phyloP scores from a whole-genome alignment of 30 jellyfish, hydroid and myxozoan genomes.

The Aurelia aurita complex sp. Pacific region DNA sequence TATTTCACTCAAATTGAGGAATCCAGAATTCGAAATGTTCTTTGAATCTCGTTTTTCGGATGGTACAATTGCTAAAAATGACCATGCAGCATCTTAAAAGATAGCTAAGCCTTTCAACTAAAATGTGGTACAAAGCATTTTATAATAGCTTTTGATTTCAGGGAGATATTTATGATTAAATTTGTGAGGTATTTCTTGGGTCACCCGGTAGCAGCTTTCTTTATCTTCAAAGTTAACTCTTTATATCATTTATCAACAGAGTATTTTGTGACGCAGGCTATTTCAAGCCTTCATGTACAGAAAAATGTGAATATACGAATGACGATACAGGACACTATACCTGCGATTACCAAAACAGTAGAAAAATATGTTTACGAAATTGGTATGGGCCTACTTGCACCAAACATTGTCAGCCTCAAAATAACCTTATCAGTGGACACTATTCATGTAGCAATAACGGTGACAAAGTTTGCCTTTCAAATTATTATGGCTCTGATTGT shows the following conservation, averaged over 20 bases:
- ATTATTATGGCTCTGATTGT: constrained; percentile 63
- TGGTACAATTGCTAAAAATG: too few species aligned
- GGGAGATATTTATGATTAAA: too few species aligned
- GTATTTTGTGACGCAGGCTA: constrained; percentile 53
- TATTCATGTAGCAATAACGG: constrained; percentile 40
- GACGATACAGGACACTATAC: constrained; percentile 52
- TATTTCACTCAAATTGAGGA: too few species aligned
- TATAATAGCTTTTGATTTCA: too few species aligned
- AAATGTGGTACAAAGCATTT: too few species aligned
- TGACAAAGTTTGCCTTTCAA: constrained; percentile 22
- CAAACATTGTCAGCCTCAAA: constrained; percentile 2
- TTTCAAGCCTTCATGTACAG: constrained; percentile 55
- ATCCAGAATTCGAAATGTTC: too few species aligned
- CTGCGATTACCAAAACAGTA: constrained; percentile 61
- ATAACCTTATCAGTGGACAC: neutral
- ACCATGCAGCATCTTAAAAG: too few species aligned
- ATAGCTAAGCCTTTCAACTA: too few species aligned
- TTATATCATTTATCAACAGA: neutral
- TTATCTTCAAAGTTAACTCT: too few species aligned
- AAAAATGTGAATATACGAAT: constrained; percentile 40
- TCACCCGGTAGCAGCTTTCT: too few species aligned
- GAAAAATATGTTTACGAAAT: constrained; percentile 19
- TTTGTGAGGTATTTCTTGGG: too few species aligned
- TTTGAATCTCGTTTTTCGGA: too few species aligned
- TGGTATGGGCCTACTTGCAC: constrained; percentile 42